Evolutionary conservation across 2,888 invertebrate genomes (phyloP), one percentile per base, ranked within the genome.

Genomic region (Yponomeuta sedellus): DNA sequence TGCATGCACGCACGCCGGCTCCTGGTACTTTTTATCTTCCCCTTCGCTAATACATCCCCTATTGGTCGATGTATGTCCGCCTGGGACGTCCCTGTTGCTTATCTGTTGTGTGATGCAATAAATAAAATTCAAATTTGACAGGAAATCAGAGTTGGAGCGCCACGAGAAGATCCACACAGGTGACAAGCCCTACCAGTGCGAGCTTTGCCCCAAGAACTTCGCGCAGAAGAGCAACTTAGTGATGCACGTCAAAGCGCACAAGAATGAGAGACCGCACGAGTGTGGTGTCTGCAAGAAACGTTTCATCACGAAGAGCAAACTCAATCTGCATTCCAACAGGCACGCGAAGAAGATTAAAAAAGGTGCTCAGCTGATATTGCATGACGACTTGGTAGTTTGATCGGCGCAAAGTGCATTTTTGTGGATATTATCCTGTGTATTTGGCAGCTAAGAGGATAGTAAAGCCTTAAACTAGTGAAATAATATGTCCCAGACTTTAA

Each of bases 201-300:
- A 85, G 40, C 80, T 88, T 0, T 90, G 89, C 63, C 77, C 83
- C 0, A 64, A 64, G 20, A 88, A 86, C 65, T 90, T 89, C 64
- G 81, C 84, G 0, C 89, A 89, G 57, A 89, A 88, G 70, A 84
- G 82, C 56, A 89, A 89, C 69, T 68, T 89, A 4, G 81, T 85
- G 0, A 86, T 86, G 86, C 89, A 89, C 25, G 73, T 85, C 0
- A 86, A 86, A 65, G 86, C 83, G 77, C 89, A 89, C 40, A 71
- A 78, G 0, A 88, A 86, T 0, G 89, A 87, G 1, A 75, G 82
- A 1, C 77, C 84, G 0, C 86, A 85, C 20, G 72, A 80, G 11
- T 89, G 89, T 39, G 67, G 70, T 0, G 80, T 83, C 0, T 89
- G 89, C 52, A 69, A 71, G 6, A 88, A 88, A 56, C 64, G 81